A percentile compares a stretch with the other conserved stretches of the same genome.
phyloP scores from a whole-genome alignment of 2,797 vertebrate species.

The Lepidocolaptes lacrymiger region DNA sequence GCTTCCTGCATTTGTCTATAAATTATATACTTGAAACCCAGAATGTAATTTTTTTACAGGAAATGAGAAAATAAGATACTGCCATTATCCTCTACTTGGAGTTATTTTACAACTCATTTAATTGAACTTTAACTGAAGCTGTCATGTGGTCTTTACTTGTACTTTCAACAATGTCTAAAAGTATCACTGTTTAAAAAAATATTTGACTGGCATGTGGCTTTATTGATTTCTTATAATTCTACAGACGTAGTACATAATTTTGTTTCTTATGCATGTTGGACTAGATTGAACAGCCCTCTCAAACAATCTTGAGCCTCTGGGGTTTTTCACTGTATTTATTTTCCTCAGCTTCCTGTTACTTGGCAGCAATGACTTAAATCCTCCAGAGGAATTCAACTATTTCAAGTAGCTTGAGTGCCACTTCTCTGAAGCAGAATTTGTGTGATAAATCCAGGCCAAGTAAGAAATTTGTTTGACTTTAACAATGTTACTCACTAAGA shows the following conservation, averaged over 20 bases:
- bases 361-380: conserved; percentile 18
- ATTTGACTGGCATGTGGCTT: not conserved
- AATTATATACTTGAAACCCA: not conserved
- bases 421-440: conserved; percentile 16
- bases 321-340: not conserved
- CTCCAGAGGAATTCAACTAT: conserved; percentile 19
- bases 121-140: conserved; percentile 29
- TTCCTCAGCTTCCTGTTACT: not conserved
- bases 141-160: conserved; percentile 12
- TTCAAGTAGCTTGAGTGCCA: conserved; percentile 21
- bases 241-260: not conserved
- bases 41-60: not conserved
- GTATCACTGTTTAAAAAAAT: not conserved
- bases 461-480: conserved; percentile 2
- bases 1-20: not conserved
- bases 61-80: not conserved
- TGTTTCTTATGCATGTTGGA: not conserved
- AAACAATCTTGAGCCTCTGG: not conserved
- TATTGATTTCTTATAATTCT: not conserved
- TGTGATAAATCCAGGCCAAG: conserved; percentile 20
- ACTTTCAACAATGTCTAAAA: conserved; percentile 30
- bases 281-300: not conserved
- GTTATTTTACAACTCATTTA: conserved; percentile 21
- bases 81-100: not conserved
- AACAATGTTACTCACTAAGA: not conserved